Evolutionary conservation across 1,140 invertebrate genomes (phyloP).

Genomic region (Metaphire vulgaris): DNA sequence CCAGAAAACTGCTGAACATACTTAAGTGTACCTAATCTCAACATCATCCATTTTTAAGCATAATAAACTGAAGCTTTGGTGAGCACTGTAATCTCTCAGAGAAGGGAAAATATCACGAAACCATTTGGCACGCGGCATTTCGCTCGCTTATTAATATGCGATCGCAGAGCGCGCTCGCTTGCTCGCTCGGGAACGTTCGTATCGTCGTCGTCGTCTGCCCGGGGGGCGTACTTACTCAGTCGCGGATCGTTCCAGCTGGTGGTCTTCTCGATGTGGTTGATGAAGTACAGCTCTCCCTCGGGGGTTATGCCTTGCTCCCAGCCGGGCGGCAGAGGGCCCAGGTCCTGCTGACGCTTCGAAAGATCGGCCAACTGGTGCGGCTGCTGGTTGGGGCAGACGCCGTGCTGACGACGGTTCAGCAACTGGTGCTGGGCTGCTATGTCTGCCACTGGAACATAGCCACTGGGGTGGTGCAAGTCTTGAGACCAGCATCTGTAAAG

Average conservation of each 20-base stretch:
- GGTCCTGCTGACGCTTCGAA: constrained; percentile 30
- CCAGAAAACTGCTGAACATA: too few relatives aligned
- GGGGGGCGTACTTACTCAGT: constrained; percentile 45
- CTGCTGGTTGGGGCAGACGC: constrained; percentile 5
- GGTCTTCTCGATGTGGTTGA: constrained; percentile 61
- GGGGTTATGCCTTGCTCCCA: constrained; percentile 93
- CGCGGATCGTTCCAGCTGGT: constrained; percentile 51
- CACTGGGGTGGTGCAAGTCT: neutral
- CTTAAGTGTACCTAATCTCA: too few relatives aligned
- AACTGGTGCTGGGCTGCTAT: constrained; percentile 14
- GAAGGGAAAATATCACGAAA: too few relatives aligned
- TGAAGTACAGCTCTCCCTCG: constrained; percentile 90
- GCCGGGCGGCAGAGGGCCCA: constrained; percentile 78
- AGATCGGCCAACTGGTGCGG: constrained; percentile 10
- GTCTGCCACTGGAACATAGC: neutral
- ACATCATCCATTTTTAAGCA: too few relatives aligned
- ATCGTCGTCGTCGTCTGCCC: too few relatives aligned
- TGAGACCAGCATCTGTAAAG: neutral
- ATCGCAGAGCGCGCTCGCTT: too few relatives aligned
- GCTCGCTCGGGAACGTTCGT: too few relatives aligned
- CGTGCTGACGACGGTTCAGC: neutral
- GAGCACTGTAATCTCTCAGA: too few relatives aligned
- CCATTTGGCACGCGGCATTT: too few relatives aligned
- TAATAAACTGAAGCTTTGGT: too few relatives aligned
- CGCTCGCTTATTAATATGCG: too few relatives aligned